Percentiles rank a stretch among this genome's conserved stretches.
Conservation (phyloP, 2,113 vertebrate species). For the Trachemys scripta region DNA sequence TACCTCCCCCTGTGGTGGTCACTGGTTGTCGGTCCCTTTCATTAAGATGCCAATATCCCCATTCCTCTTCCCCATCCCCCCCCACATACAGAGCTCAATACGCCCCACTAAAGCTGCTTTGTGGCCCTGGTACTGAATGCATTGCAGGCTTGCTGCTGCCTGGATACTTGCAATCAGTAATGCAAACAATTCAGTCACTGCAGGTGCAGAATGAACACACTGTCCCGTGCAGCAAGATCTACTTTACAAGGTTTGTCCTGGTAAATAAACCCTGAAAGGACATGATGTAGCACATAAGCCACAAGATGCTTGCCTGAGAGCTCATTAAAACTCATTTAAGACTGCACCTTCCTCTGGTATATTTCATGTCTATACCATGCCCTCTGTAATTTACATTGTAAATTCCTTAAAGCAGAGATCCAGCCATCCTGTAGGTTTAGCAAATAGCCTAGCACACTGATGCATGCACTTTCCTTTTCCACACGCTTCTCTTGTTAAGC, state of each 20-base stretch:
- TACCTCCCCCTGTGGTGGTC: not conserved
- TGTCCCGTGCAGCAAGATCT: not conserved
- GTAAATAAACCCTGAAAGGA: not conserved
- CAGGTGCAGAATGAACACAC: fast-evolving
- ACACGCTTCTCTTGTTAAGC: not conserved
- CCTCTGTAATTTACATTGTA: not conserved
- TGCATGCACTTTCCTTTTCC: not conserved
- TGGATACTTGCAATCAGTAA: fast-evolving
- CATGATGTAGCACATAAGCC: not conserved
- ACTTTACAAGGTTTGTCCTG: not conserved
- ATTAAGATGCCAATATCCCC: not conserved
- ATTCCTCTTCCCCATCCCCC: not conserved
- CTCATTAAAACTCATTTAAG: not conserved
- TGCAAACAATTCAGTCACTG: fast-evolving
- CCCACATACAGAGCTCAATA: fast-evolving
- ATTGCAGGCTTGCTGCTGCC: not conserved
- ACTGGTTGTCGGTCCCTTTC: not conserved
- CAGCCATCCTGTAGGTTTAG: not conserved
- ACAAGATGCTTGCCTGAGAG: not conserved
- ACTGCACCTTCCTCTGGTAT: not conserved
- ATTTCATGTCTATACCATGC: not conserved
- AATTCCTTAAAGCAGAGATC: not conserved
- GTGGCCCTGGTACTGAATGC: fast-evolving
- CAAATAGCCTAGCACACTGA: not conserved
- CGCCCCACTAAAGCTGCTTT: not conserved